Conservation (phyloP, 2,888 invertebrate species). For the Eueremaeus valkanovi region DNA sequence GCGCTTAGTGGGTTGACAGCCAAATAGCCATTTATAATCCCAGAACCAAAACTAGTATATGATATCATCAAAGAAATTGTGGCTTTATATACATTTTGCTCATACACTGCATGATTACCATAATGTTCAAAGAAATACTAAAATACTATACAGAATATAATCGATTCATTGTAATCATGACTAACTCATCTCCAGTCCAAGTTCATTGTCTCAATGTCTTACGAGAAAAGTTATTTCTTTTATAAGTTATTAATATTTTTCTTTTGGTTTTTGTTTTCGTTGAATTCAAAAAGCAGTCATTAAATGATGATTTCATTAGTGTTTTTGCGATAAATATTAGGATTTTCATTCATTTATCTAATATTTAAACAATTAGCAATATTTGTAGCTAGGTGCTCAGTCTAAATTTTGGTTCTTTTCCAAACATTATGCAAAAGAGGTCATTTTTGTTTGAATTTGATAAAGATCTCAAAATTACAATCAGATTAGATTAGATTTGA, state of each 20-base stretch:
- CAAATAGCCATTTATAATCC: neutral
- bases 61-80: neutral
- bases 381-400: too few relatives aligned
- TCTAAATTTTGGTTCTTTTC: too few relatives aligned
- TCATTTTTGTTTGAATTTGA: too few relatives aligned
- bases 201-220: neutral
- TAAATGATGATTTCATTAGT: too few relatives aligned
- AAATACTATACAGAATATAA: neutral
- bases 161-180: constrained; percentile 1
- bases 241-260: neutral
- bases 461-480: too few relatives aligned
- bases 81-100: neutral
- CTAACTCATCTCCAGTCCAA: neutral
- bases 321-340: too few relatives aligned
- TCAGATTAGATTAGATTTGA: too few relatives aligned
- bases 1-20: neutral
- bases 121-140: neutral
- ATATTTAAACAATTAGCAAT: too few relatives aligned
- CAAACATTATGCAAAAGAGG: too few relatives aligned
- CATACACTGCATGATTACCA: neutral
- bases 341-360: too few relatives aligned
- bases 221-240: neutral
- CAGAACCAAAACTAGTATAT: neutral
- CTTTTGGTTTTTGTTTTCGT: too few relatives aligned
- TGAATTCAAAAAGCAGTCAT: too few relatives aligned